Evolutionary conservation across 2,113 vertebrate genomes (phyloP).

Genomic region (Anguilla japonica): DNA sequence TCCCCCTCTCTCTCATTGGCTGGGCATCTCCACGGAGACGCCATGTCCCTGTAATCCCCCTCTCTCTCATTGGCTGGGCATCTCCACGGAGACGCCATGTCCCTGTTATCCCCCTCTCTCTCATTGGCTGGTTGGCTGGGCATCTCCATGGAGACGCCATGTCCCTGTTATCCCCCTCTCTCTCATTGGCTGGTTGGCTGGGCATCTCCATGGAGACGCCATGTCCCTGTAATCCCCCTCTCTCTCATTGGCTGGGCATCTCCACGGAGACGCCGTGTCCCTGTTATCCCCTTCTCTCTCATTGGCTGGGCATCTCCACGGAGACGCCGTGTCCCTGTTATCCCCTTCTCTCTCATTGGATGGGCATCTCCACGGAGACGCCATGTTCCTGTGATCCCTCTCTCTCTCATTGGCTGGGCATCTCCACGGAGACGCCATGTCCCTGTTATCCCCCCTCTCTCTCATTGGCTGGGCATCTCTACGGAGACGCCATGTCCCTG

Average conservation of each 20-base stretch:
- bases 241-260: conserved; percentile 9
- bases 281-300: neutral
- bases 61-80: conserved; percentile 3
- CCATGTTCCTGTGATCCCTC: neutral
- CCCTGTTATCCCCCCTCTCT: neutral
- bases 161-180: neutral
- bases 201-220: conserved; percentile 26
- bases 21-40: conserved; percentile 25
- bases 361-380: conserved; percentile 25
- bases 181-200: neutral
- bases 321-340: neutral
- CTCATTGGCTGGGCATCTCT: conserved; percentile 14
- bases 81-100: conserved; percentile 21
- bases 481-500: conserved; percentile 8
- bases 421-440: conserved; percentile 21
- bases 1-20: conserved; percentile 5
- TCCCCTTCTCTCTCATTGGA: conserved; percentile 6
- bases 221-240: neutral
- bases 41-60: neutral
- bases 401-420: conserved; percentile 5
- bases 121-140: neutral
- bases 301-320: conserved; percentile 12
- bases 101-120: neutral
- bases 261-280: conserved; percentile 14
- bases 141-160: conserved; percentile 25